Evolutionary conservation across 2,113 vertebrate species (phyloP).

Genomic region (Proterorhinus semilunaris): DNA sequence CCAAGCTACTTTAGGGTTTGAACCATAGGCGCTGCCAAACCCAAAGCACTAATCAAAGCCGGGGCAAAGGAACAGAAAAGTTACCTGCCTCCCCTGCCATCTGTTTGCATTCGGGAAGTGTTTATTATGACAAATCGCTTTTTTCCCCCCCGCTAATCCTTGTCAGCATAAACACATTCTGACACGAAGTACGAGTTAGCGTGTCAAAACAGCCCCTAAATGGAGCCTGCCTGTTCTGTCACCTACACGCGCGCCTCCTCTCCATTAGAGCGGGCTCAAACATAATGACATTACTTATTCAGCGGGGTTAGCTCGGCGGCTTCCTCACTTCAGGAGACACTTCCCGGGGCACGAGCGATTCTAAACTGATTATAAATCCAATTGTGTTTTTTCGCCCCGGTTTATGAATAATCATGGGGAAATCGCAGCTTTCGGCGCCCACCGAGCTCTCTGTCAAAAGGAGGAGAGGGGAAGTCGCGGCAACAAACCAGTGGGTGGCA

Average conservation of each 20-base stretch:
- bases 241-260: conserved; percentile 2
- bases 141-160: background rate
- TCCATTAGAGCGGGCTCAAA: conserved; percentile 11
- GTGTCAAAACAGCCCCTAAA: conserved; percentile 13
- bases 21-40: too few relatives aligned
- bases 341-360: conserved; percentile 52
- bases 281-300: conserved; percentile 48
- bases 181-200: background rate
- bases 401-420: conserved; percentile 47
- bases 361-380: conserved; percentile 59
- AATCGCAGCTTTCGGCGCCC: conserved; percentile 53
- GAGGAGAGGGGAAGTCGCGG: conserved; percentile 29
- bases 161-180: background rate
- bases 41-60: too few relatives aligned
- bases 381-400: conserved; percentile 43
- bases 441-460: conserved; percentile 33
- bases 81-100: background rate
- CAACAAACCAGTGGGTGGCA: conserved; percentile 64
- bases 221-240: conserved; percentile 17
- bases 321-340: conserved; percentile 35
- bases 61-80: background rate
- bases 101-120: background rate
- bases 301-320: conserved; percentile 20
- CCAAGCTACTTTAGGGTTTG: too few relatives aligned
- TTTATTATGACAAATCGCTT: background rate